Conservation (phyloP, 2,888 invertebrate genomes). For the Morpho deidamia region DNA sequence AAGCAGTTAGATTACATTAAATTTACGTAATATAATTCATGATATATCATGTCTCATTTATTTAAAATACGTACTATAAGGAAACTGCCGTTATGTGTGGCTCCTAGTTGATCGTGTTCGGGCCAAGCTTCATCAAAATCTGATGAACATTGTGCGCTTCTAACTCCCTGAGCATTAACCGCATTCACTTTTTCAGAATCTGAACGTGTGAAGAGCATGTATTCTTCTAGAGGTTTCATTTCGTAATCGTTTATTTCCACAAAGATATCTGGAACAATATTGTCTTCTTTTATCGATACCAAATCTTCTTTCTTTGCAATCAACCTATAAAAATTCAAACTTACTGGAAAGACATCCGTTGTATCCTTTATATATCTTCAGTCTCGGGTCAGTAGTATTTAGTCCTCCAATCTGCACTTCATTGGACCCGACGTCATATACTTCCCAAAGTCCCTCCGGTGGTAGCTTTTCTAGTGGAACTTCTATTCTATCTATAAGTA, state of each 20-base stretch:
- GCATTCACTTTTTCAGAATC: conserved; percentile 91
- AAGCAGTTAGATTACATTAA: too few relatives aligned
- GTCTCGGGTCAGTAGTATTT: conserved; percentile 89
- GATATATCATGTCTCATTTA: background rate
- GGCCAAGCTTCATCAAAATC: conserved; percentile 82
- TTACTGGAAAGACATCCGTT: conserved; percentile 94
- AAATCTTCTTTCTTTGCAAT: background rate
- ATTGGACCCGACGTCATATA: conserved; percentile 83
- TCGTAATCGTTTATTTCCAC: conserved; percentile 88
- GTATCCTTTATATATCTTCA: conserved; percentile 90
- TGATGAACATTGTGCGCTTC: conserved; percentile 91
- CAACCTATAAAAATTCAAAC: conserved; percentile 39
- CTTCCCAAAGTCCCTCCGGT: conserved; percentile 82
- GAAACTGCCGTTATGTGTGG: conserved; percentile 67
- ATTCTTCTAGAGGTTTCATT: conserved; percentile 94
- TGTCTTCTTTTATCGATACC: background rate
- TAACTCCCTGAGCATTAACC: conserved; percentile 90
- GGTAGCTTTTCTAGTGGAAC: conserved; percentile 84
- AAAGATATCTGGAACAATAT: conserved; percentile 83
- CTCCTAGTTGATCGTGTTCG: conserved; percentile 55
- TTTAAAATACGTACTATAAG: conserved; percentile 48
- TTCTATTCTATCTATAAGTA: conserved; percentile 86
- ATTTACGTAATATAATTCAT: too few relatives aligned
- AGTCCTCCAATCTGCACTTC: conserved; percentile 93
- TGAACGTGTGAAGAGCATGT: conserved; percentile 93